A percentile compares a stretch with the other conserved stretches of the same genome.
phyloP scores from a whole-genome alignment of 2,797 vertebrate species.

The Scolopax bukidnonensis region DNA sequence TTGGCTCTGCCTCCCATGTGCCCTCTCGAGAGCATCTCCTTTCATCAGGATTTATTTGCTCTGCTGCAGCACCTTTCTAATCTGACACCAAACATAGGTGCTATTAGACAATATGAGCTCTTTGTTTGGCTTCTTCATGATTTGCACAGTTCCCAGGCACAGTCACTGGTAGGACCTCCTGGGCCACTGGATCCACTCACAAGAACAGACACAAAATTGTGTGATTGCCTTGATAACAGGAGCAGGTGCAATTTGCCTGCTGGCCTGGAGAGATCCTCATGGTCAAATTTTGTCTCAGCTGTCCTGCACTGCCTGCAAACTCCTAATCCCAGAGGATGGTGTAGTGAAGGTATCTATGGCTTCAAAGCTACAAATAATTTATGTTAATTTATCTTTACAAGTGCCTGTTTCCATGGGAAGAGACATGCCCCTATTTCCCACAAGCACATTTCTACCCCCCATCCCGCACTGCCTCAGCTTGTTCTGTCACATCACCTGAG shows the following conservation, averaged over 20 bases:
- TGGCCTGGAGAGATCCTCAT: background rate
- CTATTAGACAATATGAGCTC: background rate
- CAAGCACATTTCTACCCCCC: background rate
- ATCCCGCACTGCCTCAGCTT: background rate
- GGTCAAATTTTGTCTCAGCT: background rate
- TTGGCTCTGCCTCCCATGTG: background rate
- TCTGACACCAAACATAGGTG: background rate
- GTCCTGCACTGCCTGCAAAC: background rate
- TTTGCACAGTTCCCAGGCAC: background rate
- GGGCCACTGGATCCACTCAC: background rate
- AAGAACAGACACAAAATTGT: background rate
- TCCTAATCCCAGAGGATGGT: background rate
- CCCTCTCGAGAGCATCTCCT: background rate
- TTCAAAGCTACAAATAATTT: conserved; percentile 43
- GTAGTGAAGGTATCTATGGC: background rate
- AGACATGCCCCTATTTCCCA: background rate
- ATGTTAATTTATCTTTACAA: conserved; percentile 30
- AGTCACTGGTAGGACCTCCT: background rate
- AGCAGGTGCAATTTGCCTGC: background rate
- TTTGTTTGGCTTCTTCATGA: background rate
- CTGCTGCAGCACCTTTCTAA: background rate
- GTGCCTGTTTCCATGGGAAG: background rate
- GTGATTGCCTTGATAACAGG: background rate
- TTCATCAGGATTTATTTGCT: background rate
- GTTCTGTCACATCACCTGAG: background rate